Base-by-base conservation (phyloP, 2,113 vertebrate genomes). In the Podilymbus podiceps region DNA sequence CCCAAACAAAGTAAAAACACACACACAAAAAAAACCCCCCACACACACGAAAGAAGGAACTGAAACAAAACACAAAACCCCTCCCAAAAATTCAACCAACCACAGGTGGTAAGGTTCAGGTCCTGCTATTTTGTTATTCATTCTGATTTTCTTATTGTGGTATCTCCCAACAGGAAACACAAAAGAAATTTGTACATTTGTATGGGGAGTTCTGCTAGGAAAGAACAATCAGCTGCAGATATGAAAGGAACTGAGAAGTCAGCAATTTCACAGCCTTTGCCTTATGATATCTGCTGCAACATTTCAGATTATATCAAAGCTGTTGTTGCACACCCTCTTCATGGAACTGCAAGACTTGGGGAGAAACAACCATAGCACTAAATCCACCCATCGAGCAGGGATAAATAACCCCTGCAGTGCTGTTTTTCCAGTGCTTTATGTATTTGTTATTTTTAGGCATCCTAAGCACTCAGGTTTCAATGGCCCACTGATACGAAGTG, bases 251-350 rank as follows among this genome's bases (percentile, higher is more conserved):
- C 33, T 63, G 68, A 72, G 13, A 90, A 78, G 73, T 94, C 92
- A 94, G 88, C 86, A 86, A 30, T 75, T 96, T 86, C 83, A 95
- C 88, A 96, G 92, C 38, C 60, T 93, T 86, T 91, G 64, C 66
- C 49, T 89, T 89, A 87, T 46, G 78, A 5, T 93, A 80, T 94
- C 72, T 88, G 40, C 68, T 63, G 56, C 38, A 84, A 63, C 19
- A 49, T 67, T 89, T 86, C 50, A 50, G 73, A 86, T 78, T 50
- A 7, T 64, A 92, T 56, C 64, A 84, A 88, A 91, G 62, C 60
- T 84, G 38, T 9, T 71, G 28, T 38, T 0, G 0, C 1, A 3
- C 17, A 59, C 19, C 21, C 78, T 81, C 68, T 83, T 38, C 44
- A 52, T 9, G 24, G 55, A 76, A 67, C 52, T 80, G 49, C 22